Base-by-base conservation (phyloP, 2,888 invertebrate genomes). In the Drosophila anceps region DNA sequence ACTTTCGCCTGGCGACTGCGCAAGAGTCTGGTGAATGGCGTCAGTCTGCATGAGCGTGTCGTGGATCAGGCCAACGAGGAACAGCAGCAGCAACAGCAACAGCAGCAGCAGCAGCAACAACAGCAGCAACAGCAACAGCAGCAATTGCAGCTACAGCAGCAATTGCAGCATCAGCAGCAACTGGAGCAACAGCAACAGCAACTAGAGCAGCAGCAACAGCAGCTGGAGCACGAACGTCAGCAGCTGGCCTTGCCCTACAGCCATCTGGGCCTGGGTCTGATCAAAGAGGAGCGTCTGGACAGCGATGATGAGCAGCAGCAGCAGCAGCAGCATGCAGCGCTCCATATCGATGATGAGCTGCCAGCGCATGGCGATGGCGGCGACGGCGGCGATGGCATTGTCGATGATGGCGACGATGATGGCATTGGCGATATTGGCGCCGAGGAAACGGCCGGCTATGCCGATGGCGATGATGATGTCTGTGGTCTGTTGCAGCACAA, bases 1-100 rank as follows among this genome's bases (percentile, higher is more conserved):
- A 92, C 92, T 10, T 93, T 93, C 69, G 92, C 92, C 5, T 92
- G 92, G 92, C 92, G 93, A 10, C 66, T 92, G 61, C 92, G 92
- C 55, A 92, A 92, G 77, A 92, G 92, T 68, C 85, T 92, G 15
- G 92, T 92, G 10, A 92, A 93, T 61, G 92, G 92, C 7, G 92
- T 93, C 1, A 92, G 92, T 44, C 69, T 92, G 59, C 92, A 92
- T 35, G 93, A 92, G 73, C 92, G 93, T 39, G 92, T 92, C 31
- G 90, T 92, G 20, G 92, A 92, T 81, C 91, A 86, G 39, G 66
- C 82, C 41, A 83, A 62, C 24, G 92, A 91, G 57, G 91, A 91
- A 13, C 85, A 79, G 5, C 74, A 75, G 12, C 77, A 73, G 0
- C 83, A 70, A 8, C 76, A 79, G 7, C 78, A 68, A 10, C 76